phyloP scores from a whole-genome alignment of 2,113 vertebrate genomes.

The Naja naja region DNA sequence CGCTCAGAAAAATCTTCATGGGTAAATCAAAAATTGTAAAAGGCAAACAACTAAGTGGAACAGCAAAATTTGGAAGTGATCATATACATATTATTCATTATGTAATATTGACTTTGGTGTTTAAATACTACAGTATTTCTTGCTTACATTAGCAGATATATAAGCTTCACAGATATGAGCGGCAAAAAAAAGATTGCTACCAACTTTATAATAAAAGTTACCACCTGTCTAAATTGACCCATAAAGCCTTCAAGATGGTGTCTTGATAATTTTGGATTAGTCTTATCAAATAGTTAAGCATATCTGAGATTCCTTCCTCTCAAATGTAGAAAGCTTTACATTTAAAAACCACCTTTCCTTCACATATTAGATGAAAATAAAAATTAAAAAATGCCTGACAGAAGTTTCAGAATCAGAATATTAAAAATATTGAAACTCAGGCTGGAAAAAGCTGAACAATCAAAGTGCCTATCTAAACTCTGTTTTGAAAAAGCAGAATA shows the following conservation, averaged over 20 bases:
- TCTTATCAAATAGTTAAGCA: neutral
- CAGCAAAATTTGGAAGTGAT: slow-evolving; percentile 38
- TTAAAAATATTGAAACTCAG: neutral
- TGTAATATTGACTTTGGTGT: slow-evolving; percentile 7
- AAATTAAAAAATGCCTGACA: slow-evolving; percentile 1
- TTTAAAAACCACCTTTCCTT: slow-evolving; percentile 23
- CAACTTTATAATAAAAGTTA: slow-evolving; percentile 21
- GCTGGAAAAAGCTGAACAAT: neutral
- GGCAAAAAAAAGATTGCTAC: neutral
- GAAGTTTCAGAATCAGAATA: neutral
- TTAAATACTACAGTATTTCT: slow-evolving; percentile 37
- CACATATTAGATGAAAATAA: slow-evolving; percentile 35
- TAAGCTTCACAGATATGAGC: slow-evolving; percentile 45
- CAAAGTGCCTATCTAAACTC: neutral
- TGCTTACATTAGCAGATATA: slow-evolving; percentile 43
- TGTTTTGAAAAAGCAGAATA: neutral
- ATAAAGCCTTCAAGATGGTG: slow-evolving; percentile 26
- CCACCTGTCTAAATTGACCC: neutral
- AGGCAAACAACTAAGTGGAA: slow-evolving; percentile 46
- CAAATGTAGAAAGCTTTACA: slow-evolving; percentile 28
- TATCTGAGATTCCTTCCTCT: slow-evolving; percentile 10
- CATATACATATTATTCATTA: slow-evolving; percentile 45
- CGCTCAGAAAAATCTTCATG: slow-evolving; percentile 38
- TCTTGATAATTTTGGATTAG: slow-evolving; percentile 25
- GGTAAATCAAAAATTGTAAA: slow-evolving; percentile 35